These are phyloP conservation scores for Hestina assimilis DNA, from an alignment of 1,140 invertebrate species.

Conservation along the genomic window DNA sequence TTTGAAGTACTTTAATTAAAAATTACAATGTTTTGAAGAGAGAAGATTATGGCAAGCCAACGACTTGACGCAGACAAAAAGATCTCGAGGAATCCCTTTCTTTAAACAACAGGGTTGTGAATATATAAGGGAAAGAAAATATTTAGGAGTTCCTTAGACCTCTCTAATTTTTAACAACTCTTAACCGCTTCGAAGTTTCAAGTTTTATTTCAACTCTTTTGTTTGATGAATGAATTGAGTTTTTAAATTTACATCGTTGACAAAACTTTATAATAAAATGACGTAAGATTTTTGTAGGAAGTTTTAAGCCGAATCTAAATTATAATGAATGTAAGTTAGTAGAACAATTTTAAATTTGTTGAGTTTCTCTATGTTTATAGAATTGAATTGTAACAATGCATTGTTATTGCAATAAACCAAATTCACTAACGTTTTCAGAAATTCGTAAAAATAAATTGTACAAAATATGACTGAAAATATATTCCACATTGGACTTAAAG, in stretches of 20 bases:
- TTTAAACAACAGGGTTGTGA: conserved; percentile 33
- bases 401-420: too few relatives aligned
- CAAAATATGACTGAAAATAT: too few relatives aligned
- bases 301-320: too few relatives aligned
- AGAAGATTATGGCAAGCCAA: conserved; percentile 55
- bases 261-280: conserved; percentile 6
- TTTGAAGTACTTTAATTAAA: conserved; percentile 63
- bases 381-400: too few relatives aligned
- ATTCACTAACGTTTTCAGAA: too few relatives aligned
- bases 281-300: not conserved
- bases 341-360: too few relatives aligned
- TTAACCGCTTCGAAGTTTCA: conserved; percentile 39
- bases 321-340: too few relatives aligned
- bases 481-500: too few relatives aligned
- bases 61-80: conserved; percentile 56
- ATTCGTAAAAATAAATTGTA: too few relatives aligned
- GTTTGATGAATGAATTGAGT: conserved; percentile 31
- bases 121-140: conserved; percentile 13
- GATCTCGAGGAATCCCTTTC: conserved; percentile 49
- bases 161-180: conserved; percentile 50
- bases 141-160: conserved; percentile 18
- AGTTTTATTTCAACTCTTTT: conserved; percentile 41
- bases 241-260: conserved; percentile 20
- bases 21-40: conserved; percentile 49
- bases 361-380: too few relatives aligned